Percentiles rank a stretch among this genome's conserved stretches.
Conservation (phyloP, 2,113 vertebrate species). For the Periophthalmus modestus region DNA sequence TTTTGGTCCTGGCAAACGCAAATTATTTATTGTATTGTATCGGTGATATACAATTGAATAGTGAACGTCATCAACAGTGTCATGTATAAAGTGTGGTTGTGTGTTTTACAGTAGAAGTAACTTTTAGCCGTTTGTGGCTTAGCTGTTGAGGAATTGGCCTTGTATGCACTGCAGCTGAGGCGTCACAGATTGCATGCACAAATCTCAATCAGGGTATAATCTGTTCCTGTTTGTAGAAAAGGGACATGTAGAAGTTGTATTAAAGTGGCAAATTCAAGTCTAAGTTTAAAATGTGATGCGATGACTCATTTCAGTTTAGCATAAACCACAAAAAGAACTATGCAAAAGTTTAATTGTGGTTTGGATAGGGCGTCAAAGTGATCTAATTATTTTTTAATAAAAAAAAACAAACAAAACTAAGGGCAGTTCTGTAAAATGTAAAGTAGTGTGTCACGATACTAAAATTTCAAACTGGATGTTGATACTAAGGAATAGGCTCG, state of each 20-base stretch:
- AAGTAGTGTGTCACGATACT: no score
- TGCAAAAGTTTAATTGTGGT: not conserved
- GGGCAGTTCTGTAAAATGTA: no score
- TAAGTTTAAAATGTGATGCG: not conserved
- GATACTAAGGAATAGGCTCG: no score
- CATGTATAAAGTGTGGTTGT: not conserved
- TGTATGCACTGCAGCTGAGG: not conserved
- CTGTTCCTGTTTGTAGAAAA: not conserved
- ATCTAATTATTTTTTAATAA: no score
- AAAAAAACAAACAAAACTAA: no score
- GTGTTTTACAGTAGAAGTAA: not conserved
- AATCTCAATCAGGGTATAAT: slow-evolving; percentile 13
- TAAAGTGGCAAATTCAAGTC: not conserved
- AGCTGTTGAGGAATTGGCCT: slow-evolving; percentile 15
- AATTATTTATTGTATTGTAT: not conserved
- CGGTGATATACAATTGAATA: not conserved
- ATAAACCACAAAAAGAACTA: not conserved
- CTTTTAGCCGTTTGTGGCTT: not conserved
- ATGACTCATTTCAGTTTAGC: not conserved
- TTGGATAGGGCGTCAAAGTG: not conserved
- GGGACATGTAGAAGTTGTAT: slow-evolving; percentile 7
- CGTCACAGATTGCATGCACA: slow-evolving; percentile 14
- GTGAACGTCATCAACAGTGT: no score
- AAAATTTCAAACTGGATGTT: no score
- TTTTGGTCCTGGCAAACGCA: not conserved